phyloP scores from a whole-genome alignment of 1,140 invertebrate species.

The Listronotus oregonensis region DNA sequence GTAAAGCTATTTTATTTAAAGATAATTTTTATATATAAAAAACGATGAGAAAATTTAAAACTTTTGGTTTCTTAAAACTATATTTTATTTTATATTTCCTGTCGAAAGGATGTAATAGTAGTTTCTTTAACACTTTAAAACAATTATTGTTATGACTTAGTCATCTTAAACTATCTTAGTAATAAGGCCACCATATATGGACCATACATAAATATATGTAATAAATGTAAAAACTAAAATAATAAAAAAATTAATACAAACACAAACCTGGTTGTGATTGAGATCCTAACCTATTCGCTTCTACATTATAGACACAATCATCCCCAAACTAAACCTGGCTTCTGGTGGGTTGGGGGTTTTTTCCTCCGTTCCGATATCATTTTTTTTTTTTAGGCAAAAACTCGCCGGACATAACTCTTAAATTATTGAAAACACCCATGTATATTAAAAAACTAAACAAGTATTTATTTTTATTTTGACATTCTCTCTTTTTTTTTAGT shows the following conservation, averaged over 20 bases:
- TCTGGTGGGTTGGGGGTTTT: slow-evolving; percentile 16
- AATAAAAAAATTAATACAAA: slow-evolving; percentile 14
- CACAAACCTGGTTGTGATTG: slow-evolving; percentile 25
- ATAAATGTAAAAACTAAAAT: neutral
- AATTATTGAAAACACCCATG: neutral
- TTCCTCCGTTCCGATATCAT: slow-evolving; percentile 29
- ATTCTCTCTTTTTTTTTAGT: too few species aligned
- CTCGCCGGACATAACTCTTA: slow-evolving; percentile 16
- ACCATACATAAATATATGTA: neutral
- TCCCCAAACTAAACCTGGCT: slow-evolving; percentile 44
- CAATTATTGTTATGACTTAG: too few species aligned
- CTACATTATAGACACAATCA: slow-evolving; percentile 39
- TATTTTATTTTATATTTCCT: too few species aligned
- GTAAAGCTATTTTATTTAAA: too few species aligned
- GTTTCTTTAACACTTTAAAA: too few species aligned
- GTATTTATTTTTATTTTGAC: slow-evolving; percentile 4
- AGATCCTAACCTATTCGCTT: slow-evolving; percentile 46
- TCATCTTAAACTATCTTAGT: neutral
- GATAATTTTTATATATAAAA: too few species aligned
- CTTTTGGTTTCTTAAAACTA: too few species aligned
- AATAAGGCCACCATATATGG: neutral
- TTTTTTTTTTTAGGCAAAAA: slow-evolving; percentile 11
- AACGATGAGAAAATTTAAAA: too few species aligned
- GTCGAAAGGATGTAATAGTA: too few species aligned
- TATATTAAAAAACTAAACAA: neutral